Evolutionary conservation across 2,888 invertebrate species (phyloP).

Genomic region (Agriopis aurantiaria): DNA sequence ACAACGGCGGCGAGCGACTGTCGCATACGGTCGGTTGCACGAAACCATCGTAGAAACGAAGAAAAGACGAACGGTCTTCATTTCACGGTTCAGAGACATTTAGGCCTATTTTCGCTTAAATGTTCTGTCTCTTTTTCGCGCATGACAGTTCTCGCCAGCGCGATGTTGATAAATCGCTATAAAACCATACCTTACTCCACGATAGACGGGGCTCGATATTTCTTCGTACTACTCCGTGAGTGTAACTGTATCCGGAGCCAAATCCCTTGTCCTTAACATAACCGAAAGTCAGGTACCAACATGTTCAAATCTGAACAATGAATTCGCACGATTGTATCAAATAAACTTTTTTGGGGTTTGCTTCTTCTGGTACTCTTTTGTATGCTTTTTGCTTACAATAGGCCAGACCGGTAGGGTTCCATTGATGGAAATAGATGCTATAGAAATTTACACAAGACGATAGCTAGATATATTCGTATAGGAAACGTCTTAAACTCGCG

Average conservation of each 20-base stretch:
- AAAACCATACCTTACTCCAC: no score
- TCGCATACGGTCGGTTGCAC: no score
- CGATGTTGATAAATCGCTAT: no score
- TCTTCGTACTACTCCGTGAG: not conserved
- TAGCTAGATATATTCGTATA: not conserved
- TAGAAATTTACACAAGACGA: not conserved
- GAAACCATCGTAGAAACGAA: no score
- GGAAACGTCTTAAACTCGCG: not conserved
- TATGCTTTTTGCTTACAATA: conserved; percentile 15
- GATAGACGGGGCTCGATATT: not conserved
- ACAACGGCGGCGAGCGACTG: not conserved
- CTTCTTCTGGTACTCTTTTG: conserved; percentile 17
- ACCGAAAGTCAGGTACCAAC: conserved; percentile 28
- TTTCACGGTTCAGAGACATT: no score
- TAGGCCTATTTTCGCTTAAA: no score
- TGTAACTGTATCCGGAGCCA: not conserved
- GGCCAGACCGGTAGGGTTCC: conserved; percentile 7
- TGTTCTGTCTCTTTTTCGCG: no score
- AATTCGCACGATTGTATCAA: conserved; percentile 4
- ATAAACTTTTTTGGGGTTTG: conserved; percentile 16
- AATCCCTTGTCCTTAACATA: not conserved
- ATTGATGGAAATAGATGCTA: conserved; percentile 1
- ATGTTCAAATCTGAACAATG: conserved; percentile 23
- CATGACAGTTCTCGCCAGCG: no score
- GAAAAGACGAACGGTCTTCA: no score